Base-by-base conservation (phyloP, 2,113 vertebrate species). In the Xenus cinereus region DNA sequence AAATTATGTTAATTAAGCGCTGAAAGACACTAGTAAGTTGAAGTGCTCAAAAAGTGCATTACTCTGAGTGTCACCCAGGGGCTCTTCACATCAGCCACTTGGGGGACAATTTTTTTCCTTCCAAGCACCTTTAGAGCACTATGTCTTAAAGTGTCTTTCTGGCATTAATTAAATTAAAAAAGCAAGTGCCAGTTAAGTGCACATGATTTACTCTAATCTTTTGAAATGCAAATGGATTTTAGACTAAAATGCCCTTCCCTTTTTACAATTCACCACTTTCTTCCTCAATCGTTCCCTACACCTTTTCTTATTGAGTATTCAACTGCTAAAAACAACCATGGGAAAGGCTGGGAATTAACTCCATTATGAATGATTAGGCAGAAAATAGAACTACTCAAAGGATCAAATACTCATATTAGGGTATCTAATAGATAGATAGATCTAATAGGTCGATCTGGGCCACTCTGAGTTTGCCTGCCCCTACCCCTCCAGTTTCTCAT, bases 1-100 rank as follows among this genome's bases (percentile, higher is more conserved):
- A 93, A 97, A 98, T 98, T 97, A 98, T 98, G 97, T 79, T 98
- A 98, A 98, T 97, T 97, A 97, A 97, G 45, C 62, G 19, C 95
- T 97, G 95, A 95, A 97, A 98, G 95, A 97, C 97, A 98, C 93
- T 97, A 93, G 76, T 97, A 97, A 94, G 86, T 91, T 97, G 94
- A 98, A 98, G 97, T 95, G 94, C 95, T 98, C 96, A 98, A 97
- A 97, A 97, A 98, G 96, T 95, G 71, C 90, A 93, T 98, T 98
- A 98, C 95, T 97, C 96, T 94, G 90, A 97, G 96, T 97, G 84
- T 98, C 96, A 97, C 97, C 79, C 75, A 93, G 96, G 88, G 92
- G 71, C 87, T 97, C 97, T 97, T 98, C 95, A 98, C 45, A 67
- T 84, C 86, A 97, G 82, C 84, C 50, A 96, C 96, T 97, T 89